Evolutionary conservation across 1,140 invertebrate species (phyloP), one percentile per base, ranked within the genome.

Genomic region (Solenopsis invicta): DNA sequence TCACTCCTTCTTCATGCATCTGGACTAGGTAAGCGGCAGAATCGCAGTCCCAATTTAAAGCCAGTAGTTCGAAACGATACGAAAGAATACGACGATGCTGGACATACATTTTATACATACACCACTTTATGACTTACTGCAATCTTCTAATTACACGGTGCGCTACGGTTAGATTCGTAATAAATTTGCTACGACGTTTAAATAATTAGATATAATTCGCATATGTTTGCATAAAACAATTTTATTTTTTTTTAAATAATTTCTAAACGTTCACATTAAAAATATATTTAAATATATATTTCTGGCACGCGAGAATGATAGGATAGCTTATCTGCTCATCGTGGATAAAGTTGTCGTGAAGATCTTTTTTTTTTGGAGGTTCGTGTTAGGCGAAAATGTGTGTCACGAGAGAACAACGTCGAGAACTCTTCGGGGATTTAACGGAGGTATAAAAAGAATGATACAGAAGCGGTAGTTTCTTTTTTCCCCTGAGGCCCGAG

Each of bases 401-500:
- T 75, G 54, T 74, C 61, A 74, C 24, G 37, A 16, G 21, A n/a
- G n/a, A 37, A 74, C 52, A 21, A 67, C 54, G 45, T 54, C 6
- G 41, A 45, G 16, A 61, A 21, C 18, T 82, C 12, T 34, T 2
- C 13, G 16, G 12, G 6, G 48, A 50, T 84, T 74, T 84, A 62
- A 84, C 56, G 24, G n/a, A 50, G 69, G 24, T 34, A 84, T 62
- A 75, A 75, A 74, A 75, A 74, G 41, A 8, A 48, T 74, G 80
- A 84, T 61, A 45, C 69, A 50, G 62, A 59, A 81, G 64, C 66
- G 64, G 71, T 71, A 41, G 34, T 81, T 80, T 66, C 48, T 82
- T 72, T 72, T 62, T 45, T 69, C 21, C 24, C 18, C n/a, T 29
- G 41, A 13, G 24, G 37, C 41, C 41, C 1, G 50, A 84, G 80